Evolutionary conservation across 2,888 invertebrate genomes (phyloP), one percentile per base, ranked within the genome.

Genomic region (Spisula solida): DNA sequence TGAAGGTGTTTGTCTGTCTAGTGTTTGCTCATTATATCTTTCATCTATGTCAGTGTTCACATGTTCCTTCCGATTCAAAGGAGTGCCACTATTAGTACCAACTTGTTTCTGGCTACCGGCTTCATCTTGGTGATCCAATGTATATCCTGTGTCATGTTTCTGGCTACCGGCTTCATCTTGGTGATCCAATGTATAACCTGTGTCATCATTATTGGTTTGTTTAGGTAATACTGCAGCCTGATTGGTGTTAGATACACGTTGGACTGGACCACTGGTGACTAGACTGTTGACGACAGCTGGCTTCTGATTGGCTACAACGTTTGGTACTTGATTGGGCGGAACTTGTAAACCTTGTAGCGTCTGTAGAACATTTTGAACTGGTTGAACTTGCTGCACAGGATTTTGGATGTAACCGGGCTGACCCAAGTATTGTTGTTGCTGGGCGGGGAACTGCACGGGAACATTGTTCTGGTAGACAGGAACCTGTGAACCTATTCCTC

Each of bases 401-500:
- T 86, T 85, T 34, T 90, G 90, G 48, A 86, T 66, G 41, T 80
- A 86, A 60, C 81, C 81, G 66, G 86, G n/a, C 60, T 86, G 86
- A 34, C 66, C 66, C 31, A 29, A 12, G 16, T 81, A 81, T 48
- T 90, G 90, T 55, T 81, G 88, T 41, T 66, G 82, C 18, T 81
- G 81, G 5, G 29, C 31, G 14, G 29, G 29, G 25, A 34, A 75
- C 31, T 81, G 88, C 20, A 85, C 85, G 2, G 84, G 88, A 25
- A 85, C 56, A 87, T 81, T 87, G 79, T 89, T 88, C n/a, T 84
- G 90, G 41, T 89, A 91, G 5, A 34, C 75, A 34, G 75, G 75
- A 29, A 88, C n/a, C 56, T 82, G 79, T 20, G 88, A 79, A 48
- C 82, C 88, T 51, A 88, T 48, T 10, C 82, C 85, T 81, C 41